Evolutionary conservation across 2,797 vertebrate genomes (phyloP), one percentile per base, ranked within the genome.

Genomic region (Corythornis leucogaster): DNA sequence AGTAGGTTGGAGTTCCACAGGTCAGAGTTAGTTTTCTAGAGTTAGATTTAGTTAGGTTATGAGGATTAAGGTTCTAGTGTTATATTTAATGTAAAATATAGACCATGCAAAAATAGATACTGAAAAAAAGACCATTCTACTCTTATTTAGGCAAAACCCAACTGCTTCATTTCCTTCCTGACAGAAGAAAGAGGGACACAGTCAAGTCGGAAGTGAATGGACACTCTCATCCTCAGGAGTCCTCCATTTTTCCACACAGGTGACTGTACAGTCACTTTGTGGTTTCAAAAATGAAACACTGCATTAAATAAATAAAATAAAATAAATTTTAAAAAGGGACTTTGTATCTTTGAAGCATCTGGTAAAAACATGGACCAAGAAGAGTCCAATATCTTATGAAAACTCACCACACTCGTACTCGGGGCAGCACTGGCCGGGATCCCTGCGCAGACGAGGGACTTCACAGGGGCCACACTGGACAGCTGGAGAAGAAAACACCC

Each of bases 321-420:
- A 40, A 40, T 40, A 40, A 15, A 40, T 38, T 38, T 0, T 8
- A 31, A 33, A 57, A 57, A 22, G n/a, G 1, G 19, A 43, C 2
- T 64, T 7, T 12, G 31, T 54, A 35, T 3, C 38, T 83, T 55
- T 57, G 26, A 87, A 87, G n/a, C 12, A 80, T 38, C 14, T 82
- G 8, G 20, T n/a, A 35, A 80, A 80, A 75, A 30, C 5, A 59
- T 2, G 38, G 31, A 38, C 16, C 26, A 45, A 54, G 21, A 74
- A 53, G 8, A 62, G 54, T 35, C 7, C 42, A 85, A 51, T 3
- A 45, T 7, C n/a, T 78, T 78, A 31, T 8, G 7, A 73, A 58
- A 55, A 98, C 99, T 21, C 98, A 99, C 99, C 98, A 66, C 99
- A 99, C 88, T 99, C 98, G 2, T 98, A 99, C 75, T 99, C 97